Conservation (phyloP, 2,113 vertebrate species). For the Pan troglodytes region NHGRI_mPanTro3-v2.1_pri NC_072402.2:30367001-30367500, state of each 20-base stretch:
- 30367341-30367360: background rate
- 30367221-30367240: background rate
- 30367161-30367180: background rate
- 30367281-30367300: background rate
- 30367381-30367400: background rate
- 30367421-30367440: background rate
- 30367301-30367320: background rate
- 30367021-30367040: background rate
- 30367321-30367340: background rate
- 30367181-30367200: background rate
- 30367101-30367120: background rate
- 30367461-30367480: background rate
- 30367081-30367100: background rate
- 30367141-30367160: background rate
- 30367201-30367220: background rate
- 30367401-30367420: background rate
- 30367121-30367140: background rate
- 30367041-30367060: background rate
- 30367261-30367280: background rate
- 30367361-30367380: background rate
- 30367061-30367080: background rate
- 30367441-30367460: background rate
- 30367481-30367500: background rate
- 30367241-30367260: background rate
- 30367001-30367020: background rate